Percentiles rank a stretch among this genome's conserved stretches.
phyloP scores from a whole-genome alignment of 2,113 vertebrate species.

The Cinclus mexicanus region DNA sequence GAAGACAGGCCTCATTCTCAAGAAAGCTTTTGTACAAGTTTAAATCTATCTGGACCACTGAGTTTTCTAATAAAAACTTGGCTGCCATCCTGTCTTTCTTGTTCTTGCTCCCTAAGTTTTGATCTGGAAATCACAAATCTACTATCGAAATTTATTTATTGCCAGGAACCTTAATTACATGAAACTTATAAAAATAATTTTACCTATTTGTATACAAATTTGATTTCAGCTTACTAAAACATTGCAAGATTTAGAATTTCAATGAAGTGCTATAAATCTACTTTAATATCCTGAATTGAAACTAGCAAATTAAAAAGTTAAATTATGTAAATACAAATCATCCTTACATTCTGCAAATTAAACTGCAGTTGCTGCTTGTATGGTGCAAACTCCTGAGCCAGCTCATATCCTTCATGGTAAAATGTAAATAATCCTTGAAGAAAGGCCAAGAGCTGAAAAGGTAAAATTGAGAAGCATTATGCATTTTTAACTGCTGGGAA shows the following conservation, averaged over 20 bases:
- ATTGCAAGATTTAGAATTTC: background rate
- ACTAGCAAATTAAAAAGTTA: background rate
- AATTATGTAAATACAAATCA: background rate
- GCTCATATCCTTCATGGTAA: conserved; percentile 98
- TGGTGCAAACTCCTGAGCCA: conserved; percentile 95
- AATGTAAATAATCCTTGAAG: conserved; percentile 98
- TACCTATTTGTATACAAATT: background rate
- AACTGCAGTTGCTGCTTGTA: conserved; percentile 98
- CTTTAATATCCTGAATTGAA: background rate
- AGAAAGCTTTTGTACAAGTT: background rate
- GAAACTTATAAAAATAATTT: background rate
- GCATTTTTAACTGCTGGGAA: background rate
- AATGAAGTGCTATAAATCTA: background rate
- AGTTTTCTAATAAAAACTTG: background rate
- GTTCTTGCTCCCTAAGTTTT: background rate
- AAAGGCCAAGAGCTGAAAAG: conserved; percentile 92
- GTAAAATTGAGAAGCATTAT: conserved; percentile 13
- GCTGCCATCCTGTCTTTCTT: background rate
- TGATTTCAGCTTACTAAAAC: background rate
- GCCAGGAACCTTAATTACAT: background rate
- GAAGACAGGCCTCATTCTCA: background rate
- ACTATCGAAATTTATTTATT: background rate
- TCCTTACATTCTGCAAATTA: conserved; percentile 97
- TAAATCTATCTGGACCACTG: background rate
- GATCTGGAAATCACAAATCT: background rate